Percentiles rank a stretch among this genome's conserved stretches.
phyloP scores from a whole-genome alignment of 2,113 vertebrate species.

The Sebastes fasciatus region DNA sequence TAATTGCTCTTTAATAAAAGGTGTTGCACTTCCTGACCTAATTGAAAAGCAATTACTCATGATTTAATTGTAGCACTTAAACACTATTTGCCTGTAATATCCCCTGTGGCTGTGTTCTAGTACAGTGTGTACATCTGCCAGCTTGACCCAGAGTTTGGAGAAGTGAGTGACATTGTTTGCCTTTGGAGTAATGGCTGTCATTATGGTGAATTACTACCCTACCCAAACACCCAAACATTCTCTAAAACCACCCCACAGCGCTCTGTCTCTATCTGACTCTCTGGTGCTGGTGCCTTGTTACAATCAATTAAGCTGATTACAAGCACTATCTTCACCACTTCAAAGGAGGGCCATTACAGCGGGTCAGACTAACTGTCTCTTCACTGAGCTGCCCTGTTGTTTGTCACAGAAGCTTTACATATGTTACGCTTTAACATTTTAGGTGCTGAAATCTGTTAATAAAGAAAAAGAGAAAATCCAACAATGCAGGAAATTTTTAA shows the following conservation, averaged over 20 bases:
- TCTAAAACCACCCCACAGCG: conserved; percentile 61
- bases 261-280: conserved; percentile 63
- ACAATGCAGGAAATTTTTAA: conserved; percentile 12
- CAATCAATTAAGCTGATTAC: conserved; percentile 85
- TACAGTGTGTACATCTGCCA: conserved; percentile 55
- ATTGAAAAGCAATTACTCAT: conserved; percentile 46
- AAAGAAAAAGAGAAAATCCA: not conserved
- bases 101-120: conserved; percentile 61
- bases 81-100: conserved; percentile 54
- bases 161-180: conserved; percentile 78
- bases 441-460: conserved; percentile 44
- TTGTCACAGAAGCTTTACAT: conserved; percentile 44
- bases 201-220: conserved; percentile 81
- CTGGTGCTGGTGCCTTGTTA: conserved; percentile 79
- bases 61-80: conserved; percentile 58
- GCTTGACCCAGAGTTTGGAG: conserved; percentile 58
- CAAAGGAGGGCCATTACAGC: conserved; percentile 73
- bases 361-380: conserved; percentile 80
- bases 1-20: conserved; percentile 22
- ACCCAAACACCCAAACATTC: conserved; percentile 76
- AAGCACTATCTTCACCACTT: conserved; percentile 81
- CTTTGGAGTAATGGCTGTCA: conserved; percentile 81
- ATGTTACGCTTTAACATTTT: conserved; percentile 7
- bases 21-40: conserved; percentile 40
- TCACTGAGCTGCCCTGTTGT: conserved; percentile 60